Base-by-base conservation (phyloP, 2,888 invertebrate genomes). In the Netelia virgata region DNA sequence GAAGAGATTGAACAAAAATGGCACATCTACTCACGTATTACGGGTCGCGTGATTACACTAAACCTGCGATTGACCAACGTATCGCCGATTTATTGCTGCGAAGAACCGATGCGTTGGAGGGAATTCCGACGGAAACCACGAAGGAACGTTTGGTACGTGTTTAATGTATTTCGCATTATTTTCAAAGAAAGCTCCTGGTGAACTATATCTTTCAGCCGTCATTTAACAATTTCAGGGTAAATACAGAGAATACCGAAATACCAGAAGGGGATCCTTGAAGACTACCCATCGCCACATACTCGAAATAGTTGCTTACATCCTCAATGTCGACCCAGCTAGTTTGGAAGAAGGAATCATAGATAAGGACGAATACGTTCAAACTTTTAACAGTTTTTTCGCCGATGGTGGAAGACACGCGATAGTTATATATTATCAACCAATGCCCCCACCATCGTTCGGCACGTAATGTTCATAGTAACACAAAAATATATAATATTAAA, bases 271-370 rank as follows among this genome's bases (percentile, higher is more conserved):
- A 87, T 90, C 93, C 88, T 88, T 96, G 90, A 93, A 94, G 91
- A 90, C 95, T 90, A 91, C 94, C 73, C 96, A 97, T 90, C 95
- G 96, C 84, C 96, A 96, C 92, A 93, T 97, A 0, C 93, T 97
- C 84, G 96, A 96, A 88, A 95, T 96, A 91, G 95, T 96, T 43
- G 96, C 96, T 9, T 93, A 94, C 41, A 94, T 95, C 87, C 92
- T 96, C 84, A 94, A 95, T 88, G 93, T 94, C 76, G 93, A 95
- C n/a, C 87, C 94, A 11, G 95, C 95, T 36, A 94, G 95, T 86
- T 94, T 97, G 1, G 94, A 96, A 93, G 97, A 97, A 80, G 97
- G 97, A 70, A 94, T 97, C 5, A 94, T 95, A 75, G 98, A 98
- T 92, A 95, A 95, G 66, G 95, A 96, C 78, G 91, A 94, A 76